Percentiles rank a stretch among this genome's conserved stretches.
Conservation (phyloP, 2,797 vertebrate species). For the Hippoglossus hippoglossus region DNA sequence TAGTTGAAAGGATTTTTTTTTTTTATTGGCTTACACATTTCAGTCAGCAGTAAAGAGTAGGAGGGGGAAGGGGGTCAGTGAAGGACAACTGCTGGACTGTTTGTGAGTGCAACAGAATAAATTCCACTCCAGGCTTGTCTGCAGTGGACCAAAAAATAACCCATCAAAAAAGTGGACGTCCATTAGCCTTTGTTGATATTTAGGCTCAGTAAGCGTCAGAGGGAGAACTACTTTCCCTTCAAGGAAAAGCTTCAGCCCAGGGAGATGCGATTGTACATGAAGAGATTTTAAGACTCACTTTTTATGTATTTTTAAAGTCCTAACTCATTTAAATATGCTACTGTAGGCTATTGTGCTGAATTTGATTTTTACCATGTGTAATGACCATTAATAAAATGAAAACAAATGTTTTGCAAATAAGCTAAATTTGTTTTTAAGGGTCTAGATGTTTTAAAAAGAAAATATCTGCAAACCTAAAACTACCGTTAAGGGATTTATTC, state of each 20-base stretch:
- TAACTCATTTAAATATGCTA: background rate
- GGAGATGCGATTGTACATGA: slow-evolving; percentile 22
- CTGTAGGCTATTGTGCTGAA: background rate
- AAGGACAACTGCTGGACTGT: slow-evolving; percentile 33
- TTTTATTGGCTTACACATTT: slow-evolving; percentile 26
- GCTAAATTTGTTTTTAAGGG: background rate
- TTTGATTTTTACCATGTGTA: background rate
- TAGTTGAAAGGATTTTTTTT: slow-evolving; percentile 17
- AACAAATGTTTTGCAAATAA: background rate
- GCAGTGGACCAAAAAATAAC: slow-evolving; percentile 31
- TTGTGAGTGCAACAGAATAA: slow-evolving; percentile 42
- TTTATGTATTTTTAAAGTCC: background rate
- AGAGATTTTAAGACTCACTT: slow-evolving; percentile 3
- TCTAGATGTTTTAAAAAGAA: too few species aligned
- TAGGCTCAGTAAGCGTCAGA: slow-evolving; percentile 16
- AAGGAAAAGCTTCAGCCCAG: slow-evolving; percentile 19
- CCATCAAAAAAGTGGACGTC: slow-evolving; percentile 38
- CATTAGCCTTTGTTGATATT: slow-evolving; percentile 44
- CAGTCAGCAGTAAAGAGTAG: slow-evolving; percentile 12
- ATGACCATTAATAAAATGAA: background rate
- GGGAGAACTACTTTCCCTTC: slow-evolving; percentile 24
- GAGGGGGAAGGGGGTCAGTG: slow-evolving; percentile 13
- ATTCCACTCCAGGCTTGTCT: slow-evolving; percentile 37
- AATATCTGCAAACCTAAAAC: too few species aligned
- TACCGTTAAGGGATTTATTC: too few species aligned